phyloP scores from a whole-genome alignment of 2,797 vertebrate species.

The Cephalopachus bancanus region DNA sequence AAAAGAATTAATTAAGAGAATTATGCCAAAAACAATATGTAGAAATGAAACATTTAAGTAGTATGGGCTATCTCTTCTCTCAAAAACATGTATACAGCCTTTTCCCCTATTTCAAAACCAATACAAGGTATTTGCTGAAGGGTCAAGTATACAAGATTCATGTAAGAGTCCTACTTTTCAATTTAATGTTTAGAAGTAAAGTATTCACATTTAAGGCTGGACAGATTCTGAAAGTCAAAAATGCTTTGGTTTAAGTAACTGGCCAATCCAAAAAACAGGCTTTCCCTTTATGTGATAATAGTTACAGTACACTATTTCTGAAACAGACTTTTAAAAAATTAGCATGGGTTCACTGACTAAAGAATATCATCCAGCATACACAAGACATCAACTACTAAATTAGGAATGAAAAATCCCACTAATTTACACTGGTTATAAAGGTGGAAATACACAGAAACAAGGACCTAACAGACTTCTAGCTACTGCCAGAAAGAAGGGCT shows the following conservation, averaged over 20 bases:
- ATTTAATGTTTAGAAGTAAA: conserved; percentile 8
- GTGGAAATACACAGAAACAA: background rate
- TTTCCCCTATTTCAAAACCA: conserved; percentile 42
- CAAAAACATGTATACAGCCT: background rate
- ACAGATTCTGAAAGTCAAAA: background rate
- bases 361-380: background rate
- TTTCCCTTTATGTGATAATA: background rate
- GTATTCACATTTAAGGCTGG: background rate
- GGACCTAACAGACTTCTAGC: background rate
- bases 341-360: background rate
- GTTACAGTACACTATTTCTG: background rate
- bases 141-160: background rate
- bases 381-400: background rate
- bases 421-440: background rate
- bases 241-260: background rate
- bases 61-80: background rate
- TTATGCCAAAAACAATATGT: background rate
- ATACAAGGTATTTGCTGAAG: background rate
- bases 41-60: background rate
- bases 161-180: background rate
- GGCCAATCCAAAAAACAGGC: background rate
- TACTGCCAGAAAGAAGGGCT: background rate
- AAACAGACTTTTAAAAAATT: background rate
- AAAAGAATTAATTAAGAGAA: conserved; percentile 29
- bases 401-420: background rate